Percentiles rank a stretch among this genome's conserved stretches.
Evolutionary conservation across 2,113 vertebrate genomes (phyloP).

Genomic region (Pygathrix nemaeus): DNA sequence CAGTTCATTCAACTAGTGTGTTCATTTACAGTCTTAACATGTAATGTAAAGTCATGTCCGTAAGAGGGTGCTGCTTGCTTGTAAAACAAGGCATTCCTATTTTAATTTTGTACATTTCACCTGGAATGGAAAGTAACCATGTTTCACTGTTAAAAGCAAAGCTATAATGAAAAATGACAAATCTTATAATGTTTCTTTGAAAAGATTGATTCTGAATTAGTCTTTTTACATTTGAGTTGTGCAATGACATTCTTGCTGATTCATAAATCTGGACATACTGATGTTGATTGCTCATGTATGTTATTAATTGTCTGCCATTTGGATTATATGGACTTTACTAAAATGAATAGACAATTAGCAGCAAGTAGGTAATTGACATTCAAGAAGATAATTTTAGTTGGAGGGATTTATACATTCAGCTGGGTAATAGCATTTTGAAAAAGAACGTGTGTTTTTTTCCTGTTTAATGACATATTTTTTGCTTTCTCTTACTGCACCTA

Average conservation of each 20-base stretch:
- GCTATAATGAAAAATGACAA: neutral
- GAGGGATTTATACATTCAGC: neutral
- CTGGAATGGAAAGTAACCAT: neutral
- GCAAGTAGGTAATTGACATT: neutral
- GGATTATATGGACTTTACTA: slow-evolving; percentile 23
- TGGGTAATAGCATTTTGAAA: slow-evolving; percentile 8
- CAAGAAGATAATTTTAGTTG: neutral
- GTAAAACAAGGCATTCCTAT: neutral
- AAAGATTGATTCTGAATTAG: neutral
- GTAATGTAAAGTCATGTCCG: neutral
- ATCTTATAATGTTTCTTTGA: neutral
- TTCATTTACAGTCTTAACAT: neutral
- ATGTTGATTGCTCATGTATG: neutral
- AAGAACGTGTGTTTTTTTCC: neutral
- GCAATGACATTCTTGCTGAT: neutral
- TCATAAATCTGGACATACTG: neutral
- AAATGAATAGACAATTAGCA: neutral
- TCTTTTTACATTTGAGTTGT: neutral
- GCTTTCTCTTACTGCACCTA: slow-evolving; percentile 10
- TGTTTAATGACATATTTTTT: neutral
- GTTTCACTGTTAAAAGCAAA: slow-evolving; percentile 5
- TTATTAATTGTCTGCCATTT: neutral
- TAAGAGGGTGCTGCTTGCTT: neutral
- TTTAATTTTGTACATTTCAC: neutral
- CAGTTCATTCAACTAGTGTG: neutral